phyloP scores from a whole-genome alignment of 2,797 vertebrate genomes.

The Ibycter americanus region DNA sequence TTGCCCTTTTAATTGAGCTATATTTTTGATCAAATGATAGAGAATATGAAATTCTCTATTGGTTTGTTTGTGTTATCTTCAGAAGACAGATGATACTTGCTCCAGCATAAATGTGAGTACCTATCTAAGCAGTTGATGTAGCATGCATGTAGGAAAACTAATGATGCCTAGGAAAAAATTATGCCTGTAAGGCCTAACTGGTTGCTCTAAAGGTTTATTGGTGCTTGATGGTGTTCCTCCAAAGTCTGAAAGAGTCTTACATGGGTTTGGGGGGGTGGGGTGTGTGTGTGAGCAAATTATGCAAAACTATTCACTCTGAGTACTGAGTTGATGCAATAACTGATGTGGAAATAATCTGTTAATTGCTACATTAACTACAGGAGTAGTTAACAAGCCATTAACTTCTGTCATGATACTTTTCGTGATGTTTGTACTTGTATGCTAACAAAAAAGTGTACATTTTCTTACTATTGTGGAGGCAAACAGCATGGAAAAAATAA shows the following conservation, averaged over 20 bases:
- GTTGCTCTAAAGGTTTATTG: not conserved
- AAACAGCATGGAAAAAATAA: not conserved
- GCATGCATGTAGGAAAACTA: not conserved
- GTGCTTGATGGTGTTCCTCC: not conserved
- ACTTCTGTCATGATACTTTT: not conserved
- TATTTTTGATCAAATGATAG: not conserved
- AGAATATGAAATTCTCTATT: not conserved
- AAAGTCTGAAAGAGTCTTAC: not conserved
- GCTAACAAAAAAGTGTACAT: not conserved
- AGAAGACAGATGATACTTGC: not conserved
- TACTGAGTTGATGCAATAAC: not conserved
- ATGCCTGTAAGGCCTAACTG: not conserved
- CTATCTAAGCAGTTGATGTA: not conserved
- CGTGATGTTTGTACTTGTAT: not conserved
- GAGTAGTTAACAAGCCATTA: not conserved
- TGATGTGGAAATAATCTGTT: not conserved
- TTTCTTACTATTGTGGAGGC: not conserved
- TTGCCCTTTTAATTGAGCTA: not conserved
- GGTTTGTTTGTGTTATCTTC: not conserved
- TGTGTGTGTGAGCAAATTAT: not conserved
- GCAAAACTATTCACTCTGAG: not conserved
- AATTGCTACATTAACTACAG: not conserved
- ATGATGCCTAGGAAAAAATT: not conserved
- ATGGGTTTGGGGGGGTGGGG: not conserved
- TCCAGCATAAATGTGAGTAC: not conserved